These are phyloP conservation scores for Drosophila simulans DNA, from an alignment of 1,140 invertebrate species.

Conservation along the genomic window DNA sequence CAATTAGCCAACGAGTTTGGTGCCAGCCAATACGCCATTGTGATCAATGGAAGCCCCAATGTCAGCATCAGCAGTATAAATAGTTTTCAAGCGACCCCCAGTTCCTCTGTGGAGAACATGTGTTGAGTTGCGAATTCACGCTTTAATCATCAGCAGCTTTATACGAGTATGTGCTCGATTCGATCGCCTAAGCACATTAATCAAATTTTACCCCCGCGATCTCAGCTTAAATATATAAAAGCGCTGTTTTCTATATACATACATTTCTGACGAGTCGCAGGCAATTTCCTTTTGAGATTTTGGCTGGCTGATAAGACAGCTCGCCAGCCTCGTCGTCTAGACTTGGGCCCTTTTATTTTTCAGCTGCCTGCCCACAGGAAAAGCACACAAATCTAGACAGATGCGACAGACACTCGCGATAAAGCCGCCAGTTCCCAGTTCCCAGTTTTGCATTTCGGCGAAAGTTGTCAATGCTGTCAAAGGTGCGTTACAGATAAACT, in stretches of 20 bases:
- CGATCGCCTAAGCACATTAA: conserved; percentile 70
- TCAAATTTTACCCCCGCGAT: conserved; percentile 26
- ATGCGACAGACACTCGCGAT: conserved; percentile 51
- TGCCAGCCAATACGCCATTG: conserved; percentile 38
- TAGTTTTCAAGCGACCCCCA: conserved; percentile 34
- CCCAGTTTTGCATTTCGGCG: conserved; percentile 46
- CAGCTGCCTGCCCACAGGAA: conserved; percentile 56
- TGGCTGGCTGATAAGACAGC: conserved; percentile 53
- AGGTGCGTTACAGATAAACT: conserved; percentile 54
- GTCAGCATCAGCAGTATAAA: conserved; percentile 43
- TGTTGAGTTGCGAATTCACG: conserved; percentile 41
- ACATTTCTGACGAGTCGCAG: conserved; percentile 19
- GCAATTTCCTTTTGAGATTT: conserved; percentile 76
- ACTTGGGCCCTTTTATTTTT: conserved; percentile 27
- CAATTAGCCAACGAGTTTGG: conserved; percentile 51
- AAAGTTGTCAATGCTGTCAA: conserved; percentile 61
- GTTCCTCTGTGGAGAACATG: conserved; percentile 35
- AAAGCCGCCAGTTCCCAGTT: conserved; percentile 28
- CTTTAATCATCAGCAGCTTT: conserved; percentile 46
- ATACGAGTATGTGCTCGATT: conserved; percentile 41
- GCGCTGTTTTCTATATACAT: conserved; percentile 31
- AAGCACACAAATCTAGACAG: conserved; percentile 49
- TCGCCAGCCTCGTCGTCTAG: conserved; percentile 56
- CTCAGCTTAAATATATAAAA: conserved; percentile 14
- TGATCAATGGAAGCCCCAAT: conserved; percentile 19